phyloP scores from a whole-genome alignment of 1,140 invertebrate genomes.

The Pectinophora gossypiella region DNA sequence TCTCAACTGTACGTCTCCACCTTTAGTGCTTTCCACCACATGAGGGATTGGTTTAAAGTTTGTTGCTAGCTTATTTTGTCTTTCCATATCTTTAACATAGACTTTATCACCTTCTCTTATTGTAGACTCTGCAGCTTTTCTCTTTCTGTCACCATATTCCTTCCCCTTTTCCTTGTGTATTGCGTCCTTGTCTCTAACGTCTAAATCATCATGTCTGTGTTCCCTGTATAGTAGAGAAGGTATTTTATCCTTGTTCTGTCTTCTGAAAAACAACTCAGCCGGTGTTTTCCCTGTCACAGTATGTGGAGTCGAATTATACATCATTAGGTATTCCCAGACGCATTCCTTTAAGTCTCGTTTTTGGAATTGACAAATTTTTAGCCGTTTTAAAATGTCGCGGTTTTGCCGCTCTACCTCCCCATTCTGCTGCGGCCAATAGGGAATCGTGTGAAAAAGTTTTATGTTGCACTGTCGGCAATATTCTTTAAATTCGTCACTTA shows the following conservation, averaged over 20 bases:
- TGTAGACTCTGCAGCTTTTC: background rate
- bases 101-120: slow-evolving; percentile 1
- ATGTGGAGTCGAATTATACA: slow-evolving; percentile 1
- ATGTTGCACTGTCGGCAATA: background rate
- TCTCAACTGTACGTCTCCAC: background rate
- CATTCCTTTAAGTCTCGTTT: background rate
- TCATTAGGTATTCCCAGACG: background rate
- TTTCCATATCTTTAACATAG: background rate
- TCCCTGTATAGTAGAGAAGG: slow-evolving; percentile 1
- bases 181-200: background rate
- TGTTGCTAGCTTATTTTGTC: background rate
- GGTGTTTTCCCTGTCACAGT: slow-evolving; percentile 3
- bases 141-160: background rate
- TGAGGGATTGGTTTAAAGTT: background rate
- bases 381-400: background rate
- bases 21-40: background rate
- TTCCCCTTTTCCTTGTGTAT: slow-evolving; percentile 2
- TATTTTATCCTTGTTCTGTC: background rate
- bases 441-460: background rate
- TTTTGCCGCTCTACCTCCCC: slow-evolving; percentile 1
- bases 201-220: background rate
- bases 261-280: slow-evolving; percentile 3
- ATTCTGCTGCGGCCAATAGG: slow-evolving; percentile 3
- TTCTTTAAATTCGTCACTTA: background rate
- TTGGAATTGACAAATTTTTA: background rate